A percentile compares a stretch with the other conserved stretches of the same genome.
Conservation (phyloP, 1,140 invertebrate species). For the Popillia japonica region DNA sequence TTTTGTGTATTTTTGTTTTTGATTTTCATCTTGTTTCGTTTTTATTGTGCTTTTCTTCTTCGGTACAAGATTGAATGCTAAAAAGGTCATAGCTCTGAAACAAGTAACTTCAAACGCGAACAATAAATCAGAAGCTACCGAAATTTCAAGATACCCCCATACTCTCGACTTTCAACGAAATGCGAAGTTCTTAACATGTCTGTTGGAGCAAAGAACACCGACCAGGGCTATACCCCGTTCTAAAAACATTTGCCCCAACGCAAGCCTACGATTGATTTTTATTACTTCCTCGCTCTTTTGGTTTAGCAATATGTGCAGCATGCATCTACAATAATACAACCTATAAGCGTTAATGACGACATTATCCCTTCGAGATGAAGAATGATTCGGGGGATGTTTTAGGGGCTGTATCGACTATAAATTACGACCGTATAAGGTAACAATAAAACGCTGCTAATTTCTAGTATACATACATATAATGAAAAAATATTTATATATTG, state of each 20-base stretch:
- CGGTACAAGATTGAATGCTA: neutral
- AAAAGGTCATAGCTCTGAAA: neutral
- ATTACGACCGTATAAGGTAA: too few relatives aligned
- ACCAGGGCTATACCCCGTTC: constrained; percentile 42
- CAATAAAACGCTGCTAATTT: too few relatives aligned
- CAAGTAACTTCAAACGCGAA: neutral
- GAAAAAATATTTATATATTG: too few relatives aligned
- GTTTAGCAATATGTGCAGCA: constrained; percentile 13
- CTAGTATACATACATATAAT: too few relatives aligned
- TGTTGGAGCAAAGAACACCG: neutral
- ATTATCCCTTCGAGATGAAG: neutral
- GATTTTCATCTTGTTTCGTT: neutral
- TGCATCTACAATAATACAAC: neutral
- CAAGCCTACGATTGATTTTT: constrained; percentile 52
- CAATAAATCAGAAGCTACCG: neutral
- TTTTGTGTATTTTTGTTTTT: too few relatives aligned
- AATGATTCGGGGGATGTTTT: too few relatives aligned
- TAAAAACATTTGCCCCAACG: constrained; percentile 44
- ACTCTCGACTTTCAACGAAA: constrained; percentile 13
- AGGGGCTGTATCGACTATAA: too few relatives aligned
- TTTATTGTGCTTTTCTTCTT: neutral
- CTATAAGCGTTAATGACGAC: neutral
- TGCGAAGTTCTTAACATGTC: neutral
- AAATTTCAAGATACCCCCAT: neutral
- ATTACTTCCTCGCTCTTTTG: constrained; percentile 45